These are phyloP conservation scores for Melipona bicolor DNA, from an alignment of 2,888 invertebrate species.

Conservation along the genomic window DNA sequence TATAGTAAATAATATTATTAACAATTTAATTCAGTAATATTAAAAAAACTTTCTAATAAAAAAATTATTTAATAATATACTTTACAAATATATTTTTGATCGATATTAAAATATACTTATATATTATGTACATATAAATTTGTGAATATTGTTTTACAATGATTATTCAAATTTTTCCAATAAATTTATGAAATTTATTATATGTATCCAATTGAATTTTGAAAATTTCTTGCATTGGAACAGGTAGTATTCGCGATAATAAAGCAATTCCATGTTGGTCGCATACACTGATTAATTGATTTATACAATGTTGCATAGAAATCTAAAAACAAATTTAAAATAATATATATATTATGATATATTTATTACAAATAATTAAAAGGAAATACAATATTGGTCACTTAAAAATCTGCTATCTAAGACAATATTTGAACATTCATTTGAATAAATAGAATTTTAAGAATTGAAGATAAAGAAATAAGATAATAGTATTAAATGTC, in stretches of 20 bases:
- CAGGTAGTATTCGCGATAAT: conserved; percentile 76
- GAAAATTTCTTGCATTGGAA: conserved; percentile 77
- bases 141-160: not conserved
- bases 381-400: not conserved
- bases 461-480: not conserved
- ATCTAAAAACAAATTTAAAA: conserved; percentile 65
- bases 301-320: conserved; percentile 76
- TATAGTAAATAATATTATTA: not conserved
- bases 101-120: not conserved
- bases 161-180: conserved; percentile 77
- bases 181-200: conserved; percentile 80
- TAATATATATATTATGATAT: conserved; percentile 3
- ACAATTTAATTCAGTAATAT: not conserved
- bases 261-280: conserved; percentile 78
- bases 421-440: not conserved
- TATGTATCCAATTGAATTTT: conserved; percentile 76
- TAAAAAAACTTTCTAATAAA: not conserved
- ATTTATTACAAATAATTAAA: not conserved
- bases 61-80: not conserved
- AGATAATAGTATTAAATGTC: not conserved
- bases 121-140: conserved; percentile 2
- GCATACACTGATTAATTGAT: conserved; percentile 77
- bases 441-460: not conserved
- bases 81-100: not conserved
- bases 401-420: not conserved